Percentiles rank a stretch among this genome's conserved stretches.
Evolutionary conservation across 2,888 invertebrate species (phyloP).

Genomic region (Spodoptera picta): DNA sequence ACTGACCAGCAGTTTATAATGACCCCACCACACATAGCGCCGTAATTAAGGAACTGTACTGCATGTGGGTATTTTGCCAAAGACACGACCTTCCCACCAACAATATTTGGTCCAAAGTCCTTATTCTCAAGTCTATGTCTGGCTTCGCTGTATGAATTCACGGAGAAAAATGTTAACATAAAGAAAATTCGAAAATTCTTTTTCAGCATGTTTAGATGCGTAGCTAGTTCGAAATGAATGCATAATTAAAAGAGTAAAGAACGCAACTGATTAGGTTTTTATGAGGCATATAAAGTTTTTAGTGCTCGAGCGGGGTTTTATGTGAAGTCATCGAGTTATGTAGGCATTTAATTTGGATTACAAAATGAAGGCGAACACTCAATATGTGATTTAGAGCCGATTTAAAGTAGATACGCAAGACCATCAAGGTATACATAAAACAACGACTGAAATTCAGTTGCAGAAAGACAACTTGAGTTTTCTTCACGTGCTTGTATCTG

Average conservation of each 20-base stretch:
- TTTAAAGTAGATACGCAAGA: too few relatives aligned
- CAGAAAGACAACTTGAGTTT: too few relatives aligned
- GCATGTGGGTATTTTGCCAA: conserved; percentile 68
- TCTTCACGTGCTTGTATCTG: too few relatives aligned
- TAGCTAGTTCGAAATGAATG: conserved; percentile 3
- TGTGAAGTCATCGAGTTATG: conserved; percentile 1
- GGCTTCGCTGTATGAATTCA: conserved; percentile 8
- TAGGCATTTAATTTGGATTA: conserved; percentile 4
- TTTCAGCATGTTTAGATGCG: conserved; percentile 3
- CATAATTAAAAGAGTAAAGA: conserved; percentile 20
- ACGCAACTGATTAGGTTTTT: conserved; percentile 33
- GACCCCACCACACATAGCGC: conserved; percentile 71
- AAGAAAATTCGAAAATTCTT: conserved; percentile 9
- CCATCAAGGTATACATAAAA: too few relatives aligned
- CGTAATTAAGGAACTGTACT: conserved; percentile 72
- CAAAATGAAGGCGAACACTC: background rate
- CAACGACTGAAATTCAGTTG: too few relatives aligned
- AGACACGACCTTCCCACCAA: conserved; percentile 66
- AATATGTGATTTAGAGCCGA: too few relatives aligned
- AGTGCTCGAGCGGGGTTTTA: conserved; percentile 15
- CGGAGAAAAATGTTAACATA: conserved; percentile 8
- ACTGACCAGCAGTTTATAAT: conserved; percentile 74
- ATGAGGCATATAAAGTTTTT: conserved; percentile 31
- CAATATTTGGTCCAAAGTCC: conserved; percentile 60
- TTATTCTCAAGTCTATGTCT: conserved; percentile 12